Percentiles rank a stretch among this genome's conserved stretches.
Evolutionary conservation across 2,888 invertebrate genomes (phyloP).

Genomic region (Agrochola lota): DNA sequence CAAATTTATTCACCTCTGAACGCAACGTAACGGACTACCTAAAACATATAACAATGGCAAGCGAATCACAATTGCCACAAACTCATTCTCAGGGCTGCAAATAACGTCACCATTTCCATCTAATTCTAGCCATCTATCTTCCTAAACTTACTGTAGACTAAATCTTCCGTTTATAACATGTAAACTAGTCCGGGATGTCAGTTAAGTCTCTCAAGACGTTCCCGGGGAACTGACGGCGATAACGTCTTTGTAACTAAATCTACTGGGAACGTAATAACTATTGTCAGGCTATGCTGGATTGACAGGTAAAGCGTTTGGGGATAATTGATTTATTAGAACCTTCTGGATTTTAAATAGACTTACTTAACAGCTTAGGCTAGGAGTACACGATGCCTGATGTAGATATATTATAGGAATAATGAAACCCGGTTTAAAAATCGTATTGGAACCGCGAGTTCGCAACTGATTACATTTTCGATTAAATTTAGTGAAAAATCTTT

Average conservation of each 20-base stretch:
- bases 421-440: neutral
- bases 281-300: neutral
- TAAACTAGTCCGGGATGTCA: slow-evolving; percentile 20
- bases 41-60: neutral
- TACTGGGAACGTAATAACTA: neutral
- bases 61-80: neutral
- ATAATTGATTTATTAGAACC: neutral
- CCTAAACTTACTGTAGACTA: slow-evolving; percentile 1
- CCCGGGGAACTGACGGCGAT: neutral
- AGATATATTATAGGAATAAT: too few relatives aligned
- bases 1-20: neutral
- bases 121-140: slow-evolving; percentile 21
- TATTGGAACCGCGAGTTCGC: too few relatives aligned
- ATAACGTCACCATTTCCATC: neutral
- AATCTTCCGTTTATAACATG: slow-evolving; percentile 15
- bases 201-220: neutral
- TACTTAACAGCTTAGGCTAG: neutral
- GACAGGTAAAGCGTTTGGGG: neutral
- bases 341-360: neutral
- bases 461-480: too few relatives aligned
- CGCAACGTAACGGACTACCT: neutral
- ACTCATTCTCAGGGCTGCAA: neutral
- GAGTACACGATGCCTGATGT: neutral
- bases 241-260: neutral
- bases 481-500: too few relatives aligned